Base-by-base conservation (phyloP, 2,888 invertebrate species). In the Meta bourneti region DNA sequence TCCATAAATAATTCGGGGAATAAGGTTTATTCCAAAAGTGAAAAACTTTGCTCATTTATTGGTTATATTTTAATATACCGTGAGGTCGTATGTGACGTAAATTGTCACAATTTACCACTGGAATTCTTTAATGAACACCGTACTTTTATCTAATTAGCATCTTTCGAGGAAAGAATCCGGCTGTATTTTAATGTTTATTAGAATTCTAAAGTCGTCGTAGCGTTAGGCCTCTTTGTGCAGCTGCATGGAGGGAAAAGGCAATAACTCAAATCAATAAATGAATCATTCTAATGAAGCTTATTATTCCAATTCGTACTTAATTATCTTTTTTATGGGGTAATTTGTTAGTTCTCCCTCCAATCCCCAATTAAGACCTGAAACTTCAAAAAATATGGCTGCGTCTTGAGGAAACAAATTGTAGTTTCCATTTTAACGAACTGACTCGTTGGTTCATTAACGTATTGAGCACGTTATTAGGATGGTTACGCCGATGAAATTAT, bases 221-320 rank as follows among this genome's bases (percentile, higher is more conserved):
- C 5, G 9, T 16, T 19, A 48, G 34, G 0, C 1, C 19, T n/a
- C 72, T 20, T 6, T 19, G 72, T 7, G 72, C 34, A 20, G 34
- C 34, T 34, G 34, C 34, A 4, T 34, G 34, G 34, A 34, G 34
- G 1, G 34, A 1, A 34, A 78, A 1, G 51, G 34, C 52, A 19
- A 52, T 78, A 78, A 52, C 78, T 78, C 78, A 51, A 78, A 78
- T 78, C 52, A 52, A 78, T 78, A 78, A 78, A n/a, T 9, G 11
- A 78, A 52, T 78, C 52, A 78, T n/a, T 52, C 78, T 78, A 78
- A 78, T 52, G 78, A 78, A 78, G 78, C 78, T 78, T 52, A 78
- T 78, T 78, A 78, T 78, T 78, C 8, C 52, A 52, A 78, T 78
- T 78, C 78, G 51, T 20, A 52, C 78, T 78, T 78, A 78, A 52